These are phyloP conservation scores for Odontamblyopus lacepedii DNA, from an alignment of 2,797 vertebrate genomes.

Conservation along the genomic window DNA sequence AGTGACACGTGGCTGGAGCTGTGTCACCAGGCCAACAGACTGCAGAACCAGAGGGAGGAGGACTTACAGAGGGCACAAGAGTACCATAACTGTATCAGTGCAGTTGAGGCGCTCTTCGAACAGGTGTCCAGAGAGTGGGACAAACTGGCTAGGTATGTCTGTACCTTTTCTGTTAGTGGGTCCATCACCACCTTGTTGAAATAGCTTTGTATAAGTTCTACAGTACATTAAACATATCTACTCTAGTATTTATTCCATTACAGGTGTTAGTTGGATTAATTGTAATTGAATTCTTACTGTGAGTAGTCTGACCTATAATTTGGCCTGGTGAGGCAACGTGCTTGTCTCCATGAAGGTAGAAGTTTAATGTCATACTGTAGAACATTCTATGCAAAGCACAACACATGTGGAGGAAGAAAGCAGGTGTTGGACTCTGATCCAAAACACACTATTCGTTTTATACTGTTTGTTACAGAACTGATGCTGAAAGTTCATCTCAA, in stretches of 20 bases:
- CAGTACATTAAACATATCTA: neutral
- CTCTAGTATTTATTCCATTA: neutral
- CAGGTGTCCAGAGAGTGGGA: conserved; percentile 96
- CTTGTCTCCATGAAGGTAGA: neutral
- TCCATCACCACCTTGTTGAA: neutral
- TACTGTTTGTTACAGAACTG: conserved; percentile 79
- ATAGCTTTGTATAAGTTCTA: neutral
- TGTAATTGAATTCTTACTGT: too few relatives aligned
- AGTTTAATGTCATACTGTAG: neutral
- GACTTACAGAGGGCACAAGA: conserved; percentile 87
- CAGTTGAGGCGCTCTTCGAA: conserved; percentile 89
- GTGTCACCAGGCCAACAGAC: conserved; percentile 83
- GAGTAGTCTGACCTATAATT: neutral
- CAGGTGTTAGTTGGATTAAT: too few relatives aligned
- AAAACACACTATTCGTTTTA: neutral
- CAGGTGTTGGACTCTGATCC: neutral
- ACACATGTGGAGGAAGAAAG: neutral
- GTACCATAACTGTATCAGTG: conserved; percentile 85
- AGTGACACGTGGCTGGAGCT: conserved; percentile 90
- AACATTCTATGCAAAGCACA: neutral
- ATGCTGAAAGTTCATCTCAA: conserved; percentile 90
- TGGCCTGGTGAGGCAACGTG: neutral
- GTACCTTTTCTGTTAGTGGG: neutral
- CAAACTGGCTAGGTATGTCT: conserved; percentile 88
- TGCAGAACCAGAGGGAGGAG: conserved; percentile 86